These are phyloP conservation scores for Drosophila paramelanica DNA, from an alignment of 2,888 invertebrate species.

Conservation along the genomic window DNA sequence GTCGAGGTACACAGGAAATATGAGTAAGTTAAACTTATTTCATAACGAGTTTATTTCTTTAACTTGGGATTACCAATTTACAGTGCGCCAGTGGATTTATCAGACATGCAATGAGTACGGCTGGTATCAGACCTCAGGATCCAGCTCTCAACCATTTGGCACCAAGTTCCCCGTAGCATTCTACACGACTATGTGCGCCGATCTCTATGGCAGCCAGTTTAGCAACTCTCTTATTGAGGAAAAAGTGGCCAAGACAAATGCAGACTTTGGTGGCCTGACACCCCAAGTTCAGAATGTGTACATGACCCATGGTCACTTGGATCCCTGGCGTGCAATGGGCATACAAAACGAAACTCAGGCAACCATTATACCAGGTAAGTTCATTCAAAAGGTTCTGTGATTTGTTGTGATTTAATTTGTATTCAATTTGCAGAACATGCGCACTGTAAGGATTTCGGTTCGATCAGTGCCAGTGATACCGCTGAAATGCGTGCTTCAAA, in stretches of 20 bases:
- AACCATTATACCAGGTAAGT: slow-evolving; percentile 78
- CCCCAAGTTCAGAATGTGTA: slow-evolving; percentile 86
- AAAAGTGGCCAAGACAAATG: slow-evolving; percentile 84
- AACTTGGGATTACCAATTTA: neutral
- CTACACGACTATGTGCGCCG: slow-evolving; percentile 77
- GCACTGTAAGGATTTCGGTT: slow-evolving; percentile 83
- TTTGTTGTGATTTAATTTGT: too few relatives aligned
- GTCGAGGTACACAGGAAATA: slow-evolving; percentile 51
- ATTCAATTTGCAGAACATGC: slow-evolving; percentile 68
- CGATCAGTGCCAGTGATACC: slow-evolving; percentile 74
- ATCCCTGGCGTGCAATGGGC: slow-evolving; percentile 87
- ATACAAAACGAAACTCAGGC: slow-evolving; percentile 78
- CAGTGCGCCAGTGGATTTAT: slow-evolving; percentile 90
- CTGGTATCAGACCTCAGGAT: slow-evolving; percentile 91
- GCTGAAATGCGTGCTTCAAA: slow-evolving; percentile 81
- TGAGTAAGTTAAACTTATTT: slow-evolving; percentile 63
- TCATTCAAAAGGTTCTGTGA: neutral
- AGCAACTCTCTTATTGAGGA: slow-evolving; percentile 63
- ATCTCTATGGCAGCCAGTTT: slow-evolving; percentile 76
- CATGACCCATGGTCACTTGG: slow-evolving; percentile 86
- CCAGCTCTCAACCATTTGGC: slow-evolving; percentile 87
- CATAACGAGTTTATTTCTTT: neutral
- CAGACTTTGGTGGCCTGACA: slow-evolving; percentile 85
- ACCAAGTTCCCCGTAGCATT: slow-evolving; percentile 77
- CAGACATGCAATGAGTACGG: slow-evolving; percentile 95